These are phyloP conservation scores for Heliocidaris erythrogramma DNA, from an alignment of 35 echinoderm and acorn worm genomes.

Conservation along the genomic window DNA sequence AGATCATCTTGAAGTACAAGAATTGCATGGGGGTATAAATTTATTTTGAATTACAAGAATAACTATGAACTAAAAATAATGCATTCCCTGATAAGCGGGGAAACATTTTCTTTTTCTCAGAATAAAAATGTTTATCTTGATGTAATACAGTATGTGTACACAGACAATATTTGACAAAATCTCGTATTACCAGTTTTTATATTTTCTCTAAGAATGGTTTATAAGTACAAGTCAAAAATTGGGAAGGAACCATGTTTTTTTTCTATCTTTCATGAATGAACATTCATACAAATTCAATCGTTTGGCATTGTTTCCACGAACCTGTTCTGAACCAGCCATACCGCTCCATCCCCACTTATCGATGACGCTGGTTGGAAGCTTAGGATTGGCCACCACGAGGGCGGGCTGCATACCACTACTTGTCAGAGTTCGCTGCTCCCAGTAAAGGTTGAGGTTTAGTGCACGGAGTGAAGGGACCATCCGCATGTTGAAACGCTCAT, in stretches of 20 bases:
- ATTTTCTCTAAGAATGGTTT: too few relatives aligned
- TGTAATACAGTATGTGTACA: too few relatives aligned
- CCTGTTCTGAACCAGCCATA: conserved; percentile 89
- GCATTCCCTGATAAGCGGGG: neutral
- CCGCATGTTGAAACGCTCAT: conserved; percentile 87
- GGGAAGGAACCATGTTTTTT: too few relatives aligned
- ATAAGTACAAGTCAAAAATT: too few relatives aligned
- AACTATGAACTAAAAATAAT: neutral
- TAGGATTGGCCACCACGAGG: conserved; percentile 84
- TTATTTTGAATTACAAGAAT: neutral
- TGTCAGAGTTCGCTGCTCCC: conserved; percentile 75
- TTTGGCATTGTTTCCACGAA: neutral
- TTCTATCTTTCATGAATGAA: too few relatives aligned
- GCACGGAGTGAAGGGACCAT: conserved; percentile 84
- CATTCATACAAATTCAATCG: too few relatives aligned
- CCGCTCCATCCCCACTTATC: conserved; percentile 92
- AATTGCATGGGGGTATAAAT: too few relatives aligned
- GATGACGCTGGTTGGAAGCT: conserved; percentile 67
- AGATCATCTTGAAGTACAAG: too few relatives aligned
- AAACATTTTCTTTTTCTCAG: neutral
- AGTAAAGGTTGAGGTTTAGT: conserved; percentile 84
- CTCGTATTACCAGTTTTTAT: too few relatives aligned
- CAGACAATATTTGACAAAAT: too few relatives aligned
- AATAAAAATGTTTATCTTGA: too few relatives aligned
- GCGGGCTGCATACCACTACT: conserved; percentile 86